Evolutionary conservation across 2,888 invertebrate genomes (phyloP).

Genomic region (Drosophila falleni): DNA sequence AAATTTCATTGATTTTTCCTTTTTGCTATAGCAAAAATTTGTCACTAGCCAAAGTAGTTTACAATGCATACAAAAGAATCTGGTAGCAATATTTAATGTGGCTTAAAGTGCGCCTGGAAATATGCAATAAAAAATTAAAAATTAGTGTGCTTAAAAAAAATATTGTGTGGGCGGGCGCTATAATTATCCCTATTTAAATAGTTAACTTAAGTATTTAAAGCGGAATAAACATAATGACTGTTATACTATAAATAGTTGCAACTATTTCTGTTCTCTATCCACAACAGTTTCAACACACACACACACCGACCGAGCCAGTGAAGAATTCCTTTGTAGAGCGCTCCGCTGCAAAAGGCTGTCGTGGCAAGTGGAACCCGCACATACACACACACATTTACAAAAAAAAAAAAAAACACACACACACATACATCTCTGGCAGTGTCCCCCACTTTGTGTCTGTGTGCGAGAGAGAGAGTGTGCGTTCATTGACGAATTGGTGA

Average conservation of each 20-base stretch:
- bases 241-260: slow-evolving; percentile 71
- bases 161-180: slow-evolving; percentile 22
- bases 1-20: slow-evolving; percentile 82
- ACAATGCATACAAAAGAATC: neutral
- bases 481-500: slow-evolving; percentile 71
- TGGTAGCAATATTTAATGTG: neutral
- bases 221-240: slow-evolving; percentile 33
- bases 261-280: slow-evolving; percentile 66
- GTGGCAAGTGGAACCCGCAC: slow-evolving; percentile 71
- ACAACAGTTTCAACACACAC: slow-evolving; percentile 51
- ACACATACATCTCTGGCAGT: slow-evolving; percentile 46
- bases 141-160: slow-evolving; percentile 8
- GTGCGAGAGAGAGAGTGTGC: slow-evolving; percentile 31
- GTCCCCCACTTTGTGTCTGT: slow-evolving; percentile 44
- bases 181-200: neutral
- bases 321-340: slow-evolving; percentile 62
- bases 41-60: slow-evolving; percentile 30
- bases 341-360: slow-evolving; percentile 66
- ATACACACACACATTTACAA: slow-evolving; percentile 46
- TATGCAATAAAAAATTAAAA: slow-evolving; percentile 47
- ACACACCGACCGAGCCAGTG: slow-evolving; percentile 58
- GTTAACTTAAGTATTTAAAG: slow-evolving; percentile 17
- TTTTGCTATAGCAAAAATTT: slow-evolving; percentile 22
- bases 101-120: slow-evolving; percentile 25
- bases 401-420: slow-evolving; percentile 15